Conservation (phyloP, 2,113 vertebrate species). For the Albula glossodonta region DNA sequence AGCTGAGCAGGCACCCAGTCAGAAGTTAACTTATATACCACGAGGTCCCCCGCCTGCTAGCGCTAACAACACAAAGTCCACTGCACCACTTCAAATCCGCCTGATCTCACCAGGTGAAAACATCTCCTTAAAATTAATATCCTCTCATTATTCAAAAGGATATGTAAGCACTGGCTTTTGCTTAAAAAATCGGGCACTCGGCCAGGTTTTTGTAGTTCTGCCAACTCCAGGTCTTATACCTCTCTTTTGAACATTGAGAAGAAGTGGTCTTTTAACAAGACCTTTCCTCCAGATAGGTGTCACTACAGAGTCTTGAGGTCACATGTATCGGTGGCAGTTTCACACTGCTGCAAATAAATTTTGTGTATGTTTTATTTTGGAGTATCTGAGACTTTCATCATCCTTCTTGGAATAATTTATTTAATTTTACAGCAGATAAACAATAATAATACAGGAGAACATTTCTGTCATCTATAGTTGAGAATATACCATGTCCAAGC, state of each 20-base stretch:
- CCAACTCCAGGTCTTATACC: background rate
- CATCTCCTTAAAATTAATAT: background rate
- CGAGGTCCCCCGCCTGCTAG: slow-evolving; percentile 28
- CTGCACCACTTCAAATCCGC: background rate
- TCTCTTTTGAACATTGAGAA: background rate
- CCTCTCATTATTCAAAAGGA: slow-evolving; percentile 5
- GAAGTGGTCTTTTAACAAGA: background rate
- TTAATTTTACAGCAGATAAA: background rate
- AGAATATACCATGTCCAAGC: background rate
- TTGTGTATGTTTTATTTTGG: background rate
- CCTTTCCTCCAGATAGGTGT: background rate
- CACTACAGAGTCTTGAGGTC: background rate
- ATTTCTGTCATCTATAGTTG: background rate
- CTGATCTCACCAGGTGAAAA: background rate
- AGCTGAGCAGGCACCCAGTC: slow-evolving; percentile 37
- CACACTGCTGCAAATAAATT: background rate
- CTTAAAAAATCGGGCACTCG: background rate
- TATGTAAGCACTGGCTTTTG: background rate
- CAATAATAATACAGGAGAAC: background rate
- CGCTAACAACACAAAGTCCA: background rate
- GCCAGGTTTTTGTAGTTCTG: background rate
- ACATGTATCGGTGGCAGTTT: background rate
- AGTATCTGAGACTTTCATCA: background rate
- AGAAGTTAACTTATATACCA: slow-evolving; percentile 49
- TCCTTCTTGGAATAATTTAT: background rate